A percentile compares a stretch with the other conserved stretches of the same genome.
These are phyloP conservation scores for Epinotia brunnichana DNA, from an alignment of 2,888 invertebrate genomes.

Conservation along the genomic window DNA sequence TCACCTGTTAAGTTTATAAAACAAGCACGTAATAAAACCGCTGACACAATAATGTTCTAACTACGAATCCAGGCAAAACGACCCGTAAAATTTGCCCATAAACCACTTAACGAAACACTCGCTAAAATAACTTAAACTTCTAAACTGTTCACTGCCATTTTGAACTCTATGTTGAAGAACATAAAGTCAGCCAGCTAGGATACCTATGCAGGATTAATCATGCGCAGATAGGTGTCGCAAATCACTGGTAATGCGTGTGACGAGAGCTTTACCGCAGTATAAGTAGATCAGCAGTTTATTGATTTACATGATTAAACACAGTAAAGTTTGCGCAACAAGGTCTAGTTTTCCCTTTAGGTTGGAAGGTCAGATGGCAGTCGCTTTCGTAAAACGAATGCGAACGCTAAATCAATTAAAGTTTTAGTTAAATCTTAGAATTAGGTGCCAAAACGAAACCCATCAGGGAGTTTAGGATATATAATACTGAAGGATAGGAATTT, in stretches of 20 bases:
- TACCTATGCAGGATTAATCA: slow-evolving; percentile 27
- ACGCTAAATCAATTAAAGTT: too few relatives aligned
- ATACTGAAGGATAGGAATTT: too few relatives aligned
- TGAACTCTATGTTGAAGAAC: neutral
- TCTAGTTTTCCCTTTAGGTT: too few relatives aligned
- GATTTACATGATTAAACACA: too few relatives aligned
- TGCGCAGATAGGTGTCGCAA: slow-evolving; percentile 34
- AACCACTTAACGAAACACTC: slow-evolving; percentile 19
- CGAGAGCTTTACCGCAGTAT: slow-evolving; percentile 21
- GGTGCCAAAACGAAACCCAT: too few relatives aligned
- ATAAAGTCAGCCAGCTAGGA: neutral
- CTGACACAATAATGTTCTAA: neutral
- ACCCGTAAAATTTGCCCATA: slow-evolving; percentile 25
- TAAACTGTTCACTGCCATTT: neutral
- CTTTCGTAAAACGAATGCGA: too few relatives aligned
- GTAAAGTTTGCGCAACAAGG: neutral
- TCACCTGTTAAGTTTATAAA: neutral
- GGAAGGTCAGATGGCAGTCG: too few relatives aligned
- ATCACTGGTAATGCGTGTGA: slow-evolving; percentile 32
- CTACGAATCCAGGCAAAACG: neutral
- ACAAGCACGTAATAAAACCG: slow-evolving; percentile 11
- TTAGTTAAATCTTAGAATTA: too few relatives aligned
- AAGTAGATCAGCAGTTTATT: neutral
- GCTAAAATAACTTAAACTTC: slow-evolving; percentile 18
- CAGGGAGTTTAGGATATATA: too few relatives aligned